Percentiles rank a stretch among this genome's conserved stretches.
Evolutionary conservation across 1,140 invertebrate genomes (phyloP).

Genomic region (Hylaeus volcanicus): DNA sequence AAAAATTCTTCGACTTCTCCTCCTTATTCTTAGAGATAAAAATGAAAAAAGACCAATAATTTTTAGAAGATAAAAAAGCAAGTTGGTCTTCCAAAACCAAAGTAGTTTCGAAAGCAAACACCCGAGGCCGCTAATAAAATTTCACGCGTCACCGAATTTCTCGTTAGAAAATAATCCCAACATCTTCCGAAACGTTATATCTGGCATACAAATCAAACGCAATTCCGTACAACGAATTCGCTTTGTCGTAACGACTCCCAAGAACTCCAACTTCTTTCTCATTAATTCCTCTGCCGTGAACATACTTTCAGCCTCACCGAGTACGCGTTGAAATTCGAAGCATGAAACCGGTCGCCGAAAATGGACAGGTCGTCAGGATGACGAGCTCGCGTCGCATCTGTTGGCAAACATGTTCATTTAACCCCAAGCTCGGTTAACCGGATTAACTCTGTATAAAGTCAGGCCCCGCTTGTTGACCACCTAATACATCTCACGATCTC

Average conservation of each 20-base stretch:
- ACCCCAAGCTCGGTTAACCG: constrained; percentile 1
- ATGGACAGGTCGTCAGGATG: not conserved
- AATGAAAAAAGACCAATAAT: too few relatives aligned
- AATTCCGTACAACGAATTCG: too few relatives aligned
- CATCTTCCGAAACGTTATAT: not conserved
- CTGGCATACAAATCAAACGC: too few relatives aligned
- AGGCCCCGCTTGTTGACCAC: not conserved
- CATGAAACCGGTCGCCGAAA: not conserved
- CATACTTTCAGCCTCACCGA: not conserved
- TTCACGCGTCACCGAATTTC: too few relatives aligned
- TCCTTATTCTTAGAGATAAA: too few relatives aligned
- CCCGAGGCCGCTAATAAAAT: too few relatives aligned
- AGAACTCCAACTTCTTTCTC: not conserved
- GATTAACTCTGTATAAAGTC: constrained; percentile 1
- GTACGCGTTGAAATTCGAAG: not conserved
- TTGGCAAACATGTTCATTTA: constrained; percentile 6
- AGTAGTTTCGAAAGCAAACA: too few relatives aligned
- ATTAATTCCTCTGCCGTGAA: not conserved
- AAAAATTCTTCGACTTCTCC: too few relatives aligned
- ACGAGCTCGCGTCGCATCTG: not conserved
- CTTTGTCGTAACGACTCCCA: too few relatives aligned
- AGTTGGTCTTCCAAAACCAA: too few relatives aligned
- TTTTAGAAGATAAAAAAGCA: too few relatives aligned
- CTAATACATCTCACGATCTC: not conserved
- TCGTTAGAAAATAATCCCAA: not conserved